Conservation (phyloP, 1,140 invertebrate genomes). For the Conus betulinus region DNA sequence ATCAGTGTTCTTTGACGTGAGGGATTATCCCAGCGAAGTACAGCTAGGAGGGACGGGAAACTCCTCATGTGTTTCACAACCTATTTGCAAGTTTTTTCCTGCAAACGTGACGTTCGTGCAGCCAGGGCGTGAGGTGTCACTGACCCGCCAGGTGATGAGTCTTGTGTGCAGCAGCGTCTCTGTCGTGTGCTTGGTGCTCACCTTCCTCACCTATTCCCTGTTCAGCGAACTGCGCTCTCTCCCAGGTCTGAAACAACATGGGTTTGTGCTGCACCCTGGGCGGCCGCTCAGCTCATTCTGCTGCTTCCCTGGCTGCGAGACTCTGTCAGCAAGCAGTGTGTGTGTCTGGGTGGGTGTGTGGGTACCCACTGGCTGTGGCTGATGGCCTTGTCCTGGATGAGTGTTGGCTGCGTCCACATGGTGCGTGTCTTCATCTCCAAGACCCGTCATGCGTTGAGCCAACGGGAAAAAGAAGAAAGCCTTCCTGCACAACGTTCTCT, state of each 20-base stretch:
- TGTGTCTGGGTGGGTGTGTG: slow-evolving; percentile 80
- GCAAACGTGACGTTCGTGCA: not conserved
- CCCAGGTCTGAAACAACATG: slow-evolving; percentile 76
- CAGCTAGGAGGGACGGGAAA: not conserved
- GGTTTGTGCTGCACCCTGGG: slow-evolving; percentile 71
- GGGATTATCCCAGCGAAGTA: not conserved
- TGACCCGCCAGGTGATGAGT: not conserved
- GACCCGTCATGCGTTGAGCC: not conserved
- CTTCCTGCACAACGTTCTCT: not conserved
- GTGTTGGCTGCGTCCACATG: slow-evolving; percentile 85
- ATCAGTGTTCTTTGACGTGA: not conserved
- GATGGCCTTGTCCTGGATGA: slow-evolving; percentile 95
- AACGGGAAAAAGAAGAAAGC: not conserved
- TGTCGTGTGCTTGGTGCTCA: slow-evolving; percentile 69
- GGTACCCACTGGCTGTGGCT: slow-evolving; percentile 93
- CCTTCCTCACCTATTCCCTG: slow-evolving; percentile 71
- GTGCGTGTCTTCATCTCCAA: slow-evolving; percentile 76
- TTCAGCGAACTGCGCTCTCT: slow-evolving; percentile 74
- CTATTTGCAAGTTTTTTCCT: not conserved
- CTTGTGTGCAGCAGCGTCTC: slow-evolving; percentile 67
- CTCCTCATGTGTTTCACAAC: not conserved
- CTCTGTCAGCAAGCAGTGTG: slow-evolving; percentile 15
- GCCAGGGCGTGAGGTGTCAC: not conserved
- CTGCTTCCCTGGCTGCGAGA: slow-evolving; percentile 59
- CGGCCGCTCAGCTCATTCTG: slow-evolving; percentile 74